phyloP scores from a whole-genome alignment of 2,113 vertebrate genomes.

The Colossoma macropomum region DNA sequence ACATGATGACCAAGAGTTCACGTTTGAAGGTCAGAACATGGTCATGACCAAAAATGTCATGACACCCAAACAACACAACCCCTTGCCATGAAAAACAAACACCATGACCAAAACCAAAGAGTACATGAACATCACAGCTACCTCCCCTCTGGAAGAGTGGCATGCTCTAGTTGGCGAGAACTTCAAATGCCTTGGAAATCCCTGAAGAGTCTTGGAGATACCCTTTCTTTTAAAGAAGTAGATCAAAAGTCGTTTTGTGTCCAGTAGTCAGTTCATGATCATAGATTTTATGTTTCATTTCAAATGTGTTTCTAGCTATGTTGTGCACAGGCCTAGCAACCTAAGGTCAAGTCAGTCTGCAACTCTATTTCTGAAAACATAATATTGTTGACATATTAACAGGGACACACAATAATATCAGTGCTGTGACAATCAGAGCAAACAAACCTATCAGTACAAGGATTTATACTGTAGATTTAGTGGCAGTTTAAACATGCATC shows the following conservation, averaged over 20 bases:
- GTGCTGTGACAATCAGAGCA: too few species aligned
- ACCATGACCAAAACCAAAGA: background rate
- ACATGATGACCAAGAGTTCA: background rate
- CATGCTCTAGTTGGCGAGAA: background rate
- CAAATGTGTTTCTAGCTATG: background rate
- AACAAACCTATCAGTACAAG: too few species aligned
- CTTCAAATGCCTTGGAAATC: background rate
- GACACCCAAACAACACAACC: background rate
- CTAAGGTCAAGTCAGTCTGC: background rate
- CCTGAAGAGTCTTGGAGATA: background rate
- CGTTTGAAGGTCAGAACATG: background rate
- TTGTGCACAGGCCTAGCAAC: background rate
- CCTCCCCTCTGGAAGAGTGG: background rate
- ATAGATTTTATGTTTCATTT: background rate
- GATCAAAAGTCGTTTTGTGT: background rate
- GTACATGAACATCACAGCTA: background rate
- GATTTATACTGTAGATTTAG: too few species aligned
- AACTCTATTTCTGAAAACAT: too few species aligned
- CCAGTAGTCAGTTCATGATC: background rate
- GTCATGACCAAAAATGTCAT: background rate
- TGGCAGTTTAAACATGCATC: too few species aligned
- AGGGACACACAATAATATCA: too few species aligned
- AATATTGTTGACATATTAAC: too few species aligned
- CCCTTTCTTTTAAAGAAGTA: background rate
- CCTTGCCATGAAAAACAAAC: slow-evolving; percentile 1